Evolutionary conservation across 2,113 vertebrate species (phyloP).

Genomic region (human (Homo sapiens)): DNA sequence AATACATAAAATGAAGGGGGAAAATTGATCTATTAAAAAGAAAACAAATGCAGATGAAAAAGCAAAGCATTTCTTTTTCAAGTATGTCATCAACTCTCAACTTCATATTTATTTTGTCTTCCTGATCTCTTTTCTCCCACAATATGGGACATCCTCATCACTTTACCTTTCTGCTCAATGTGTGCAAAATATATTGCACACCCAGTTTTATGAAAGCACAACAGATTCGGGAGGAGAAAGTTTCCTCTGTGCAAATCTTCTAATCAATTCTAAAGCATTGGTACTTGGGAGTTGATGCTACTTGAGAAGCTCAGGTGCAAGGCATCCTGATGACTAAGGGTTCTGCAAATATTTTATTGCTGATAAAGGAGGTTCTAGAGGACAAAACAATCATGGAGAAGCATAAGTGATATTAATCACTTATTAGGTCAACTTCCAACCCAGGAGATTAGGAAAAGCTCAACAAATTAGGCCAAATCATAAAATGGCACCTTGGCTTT

Average conservation of each 20-base stretch:
- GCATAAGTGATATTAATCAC: background rate
- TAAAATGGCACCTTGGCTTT: background rate
- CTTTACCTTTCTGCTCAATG: background rate
- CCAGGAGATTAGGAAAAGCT: constrained; percentile 17
- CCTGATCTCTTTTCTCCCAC: background rate
- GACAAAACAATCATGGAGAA: background rate
- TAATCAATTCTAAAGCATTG: background rate
- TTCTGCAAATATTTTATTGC: background rate
- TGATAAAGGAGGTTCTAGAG: background rate
- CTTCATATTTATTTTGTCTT: background rate
- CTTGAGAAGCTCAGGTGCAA: background rate
- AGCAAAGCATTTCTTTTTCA: background rate
- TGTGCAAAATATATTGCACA: background rate
- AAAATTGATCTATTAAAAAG: background rate
- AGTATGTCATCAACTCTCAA: background rate
- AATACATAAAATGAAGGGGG: background rate
- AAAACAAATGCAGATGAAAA: background rate
- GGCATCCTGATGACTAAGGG: background rate
- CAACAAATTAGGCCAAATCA: background rate
- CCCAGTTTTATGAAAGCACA: background rate
- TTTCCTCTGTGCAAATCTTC: background rate
- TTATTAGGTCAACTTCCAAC: background rate
- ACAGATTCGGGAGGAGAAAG: background rate
- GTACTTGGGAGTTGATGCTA: rapidly evolving
- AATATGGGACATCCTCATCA: no score